phyloP scores from a whole-genome alignment of 2,888 invertebrate species.

The Eupeodes latifasciatus region DNA sequence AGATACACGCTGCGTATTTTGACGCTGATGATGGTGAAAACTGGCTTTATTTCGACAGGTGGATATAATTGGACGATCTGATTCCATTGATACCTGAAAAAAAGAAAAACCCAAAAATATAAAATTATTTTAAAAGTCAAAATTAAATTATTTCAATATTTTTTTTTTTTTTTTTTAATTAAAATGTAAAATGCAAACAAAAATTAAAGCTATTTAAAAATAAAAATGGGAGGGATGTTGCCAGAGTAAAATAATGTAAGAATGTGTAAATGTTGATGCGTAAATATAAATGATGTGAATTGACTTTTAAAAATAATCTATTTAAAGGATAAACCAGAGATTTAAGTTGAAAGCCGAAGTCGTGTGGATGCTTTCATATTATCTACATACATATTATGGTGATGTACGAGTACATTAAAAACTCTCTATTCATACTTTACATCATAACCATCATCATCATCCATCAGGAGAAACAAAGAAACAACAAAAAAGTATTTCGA shows the following conservation, averaged over 20 bases:
- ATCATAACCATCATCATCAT: conserved; percentile 1
- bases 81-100: conserved; percentile 83
- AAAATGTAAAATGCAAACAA: background rate
- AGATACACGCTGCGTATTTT: conserved; percentile 84
- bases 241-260: background rate
- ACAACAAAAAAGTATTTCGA: background rate
- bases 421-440: background rate
- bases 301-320: background rate
- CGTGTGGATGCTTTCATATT: too few relatives aligned
- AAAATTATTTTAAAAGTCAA: background rate
- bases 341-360: background rate
- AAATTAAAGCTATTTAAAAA: background rate
- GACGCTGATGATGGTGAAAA: conserved; percentile 83
- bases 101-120: conserved; percentile 1
- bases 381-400: too few relatives aligned
- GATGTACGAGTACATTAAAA: background rate
- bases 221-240: background rate
- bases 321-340: background rate
- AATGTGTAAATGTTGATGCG: conserved; percentile 4
- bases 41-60: conserved; percentile 82
- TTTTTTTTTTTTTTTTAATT: background rate
- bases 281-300: background rate
- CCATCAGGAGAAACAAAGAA: background rate
- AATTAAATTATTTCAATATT: background rate
- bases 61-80: conserved; percentile 83